Base-by-base conservation (phyloP, 2,113 vertebrate species). In the Formicarius rufipectus region DNA sequence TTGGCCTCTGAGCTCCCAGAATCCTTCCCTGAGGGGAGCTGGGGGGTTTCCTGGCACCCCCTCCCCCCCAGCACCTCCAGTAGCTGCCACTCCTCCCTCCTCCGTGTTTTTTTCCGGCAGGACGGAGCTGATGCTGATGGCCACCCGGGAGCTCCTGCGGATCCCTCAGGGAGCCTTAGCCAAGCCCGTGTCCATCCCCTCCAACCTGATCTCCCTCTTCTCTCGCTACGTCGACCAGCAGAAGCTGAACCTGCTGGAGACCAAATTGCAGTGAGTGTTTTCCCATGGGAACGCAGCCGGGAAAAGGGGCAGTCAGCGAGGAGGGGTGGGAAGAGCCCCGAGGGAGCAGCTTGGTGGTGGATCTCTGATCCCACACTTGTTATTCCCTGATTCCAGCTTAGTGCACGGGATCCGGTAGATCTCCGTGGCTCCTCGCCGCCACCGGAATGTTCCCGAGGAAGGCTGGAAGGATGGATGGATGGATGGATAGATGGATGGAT, bases 141-240 rank as follows among this genome's bases (percentile, higher is more conserved):
- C 99, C 14, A 99, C 98, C 7, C 97, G 98, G 96, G 99, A 99
- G 97, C 97, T 99, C 81, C 97, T 99, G 67, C 98, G 97, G 52
- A 97, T 99, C 56, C 99, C 99, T 28, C 96, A 98, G 69, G 98
- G 98, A 1, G 98, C 98, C 35, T 96, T 99, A 49, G 98, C 99
- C 15, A 98, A 99, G 56, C 99, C 99, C 0, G 85, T 99, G 92
- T 98, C 99, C 89, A 98, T 98, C 24, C 99, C 99, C 35, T 98
- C 98, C 40, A 99, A 99, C 97, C 92, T 99, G 18, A 95, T 98
- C n/a, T 98, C 99, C 44, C 98, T 99, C 80, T 99, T 99, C 94
- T 99, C 99, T 19, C 99, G 99, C 84, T 99, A 99, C 4, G 98
- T 99, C 2, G 99, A 99, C 94, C 98, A 98, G 39, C 99, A 99